Base-by-base conservation (phyloP, 2,888 invertebrate species). In the Formica aserva region DNA sequence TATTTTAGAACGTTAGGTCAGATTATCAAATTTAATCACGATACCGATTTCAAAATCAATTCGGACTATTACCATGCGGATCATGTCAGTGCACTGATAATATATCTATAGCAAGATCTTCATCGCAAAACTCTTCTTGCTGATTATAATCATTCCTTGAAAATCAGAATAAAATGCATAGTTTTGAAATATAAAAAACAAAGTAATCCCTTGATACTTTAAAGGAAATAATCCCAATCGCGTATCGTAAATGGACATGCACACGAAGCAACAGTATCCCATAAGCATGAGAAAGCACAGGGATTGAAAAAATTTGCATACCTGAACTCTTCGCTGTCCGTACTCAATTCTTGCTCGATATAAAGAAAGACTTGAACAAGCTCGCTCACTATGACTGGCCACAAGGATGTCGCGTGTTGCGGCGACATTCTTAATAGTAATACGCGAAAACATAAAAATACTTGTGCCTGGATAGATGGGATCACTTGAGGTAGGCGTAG, bases 381-480 rank as follows among this genome's bases (percentile, higher is more conserved):
- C 96, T 98, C 98, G 71, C 98, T 98, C 89, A 98, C 97, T 91
- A 98, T 98, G 71, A 97, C 97, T 9, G 98, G 98, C 98, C 98
- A 98, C 78, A 98, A 95, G 0, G 98, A 98, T 18, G 98, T 97
- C 11, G 98, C 97, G 92, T 98, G 97, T 89, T 97, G 96, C 0
- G 98, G 97, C 1, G 98, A 97, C 96, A 98, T 97, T 88, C 98
- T 96, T 85, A 98, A 95, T 62, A 98, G 95, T 69, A 98, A 95
- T 4, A 98, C 98, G 48, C 98, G 97, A 94, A 98, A 98, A 94
- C 98, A 98, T 62, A 98, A 95, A 94, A 98, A 98, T 55, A 98
- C 98, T 93, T 98, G 97, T 1, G 98, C 97, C 94, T 98, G 98
- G 65, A 98, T 96, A 18, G 96, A 96, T 1, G 97, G 97, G 67